phyloP scores from a whole-genome alignment of 1,140 invertebrate genomes.

The Leptopilina clavipes region DNA sequence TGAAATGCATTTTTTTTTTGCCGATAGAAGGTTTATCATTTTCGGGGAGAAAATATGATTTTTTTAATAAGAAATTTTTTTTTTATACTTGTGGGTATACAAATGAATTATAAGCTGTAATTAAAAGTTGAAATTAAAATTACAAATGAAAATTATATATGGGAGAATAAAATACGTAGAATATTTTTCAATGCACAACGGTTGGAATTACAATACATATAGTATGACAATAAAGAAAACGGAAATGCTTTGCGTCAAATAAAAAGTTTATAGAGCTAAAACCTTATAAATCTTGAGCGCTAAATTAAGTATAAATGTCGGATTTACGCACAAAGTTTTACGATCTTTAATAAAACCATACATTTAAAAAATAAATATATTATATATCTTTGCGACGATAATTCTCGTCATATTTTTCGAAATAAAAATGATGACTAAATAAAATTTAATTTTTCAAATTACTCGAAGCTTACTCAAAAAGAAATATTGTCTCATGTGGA shows the following conservation, averaged over 20 bases:
- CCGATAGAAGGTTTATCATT: too few relatives aligned
- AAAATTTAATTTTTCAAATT: neutral
- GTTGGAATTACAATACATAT: neutral
- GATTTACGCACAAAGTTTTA: conserved; percentile 18
- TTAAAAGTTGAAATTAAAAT: too few relatives aligned
- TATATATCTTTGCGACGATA: neutral
- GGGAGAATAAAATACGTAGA: too few relatives aligned
- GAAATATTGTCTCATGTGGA: too few relatives aligned
- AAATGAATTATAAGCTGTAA: neutral
- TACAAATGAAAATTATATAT: too few relatives aligned
- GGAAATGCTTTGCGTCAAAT: neutral
- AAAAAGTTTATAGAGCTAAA: conserved; percentile 27
- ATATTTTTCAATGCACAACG: too few relatives aligned
- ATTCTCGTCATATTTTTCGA: neutral
- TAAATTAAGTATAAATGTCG: conserved; percentile 34
- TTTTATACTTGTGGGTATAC: too few relatives aligned
- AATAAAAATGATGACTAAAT: neutral
- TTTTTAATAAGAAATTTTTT: too few relatives aligned
- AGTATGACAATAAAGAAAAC: neutral
- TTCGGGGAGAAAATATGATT: too few relatives aligned
- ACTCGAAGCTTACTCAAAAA: neutral
- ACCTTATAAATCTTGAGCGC: conserved; percentile 30
- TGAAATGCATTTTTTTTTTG: too few relatives aligned
- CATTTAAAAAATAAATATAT: conserved; percentile 9
- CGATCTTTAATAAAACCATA: conserved; percentile 19